phyloP scores from a whole-genome alignment of 2,888 invertebrate genomes.

The Andrena bicolor region DNA sequence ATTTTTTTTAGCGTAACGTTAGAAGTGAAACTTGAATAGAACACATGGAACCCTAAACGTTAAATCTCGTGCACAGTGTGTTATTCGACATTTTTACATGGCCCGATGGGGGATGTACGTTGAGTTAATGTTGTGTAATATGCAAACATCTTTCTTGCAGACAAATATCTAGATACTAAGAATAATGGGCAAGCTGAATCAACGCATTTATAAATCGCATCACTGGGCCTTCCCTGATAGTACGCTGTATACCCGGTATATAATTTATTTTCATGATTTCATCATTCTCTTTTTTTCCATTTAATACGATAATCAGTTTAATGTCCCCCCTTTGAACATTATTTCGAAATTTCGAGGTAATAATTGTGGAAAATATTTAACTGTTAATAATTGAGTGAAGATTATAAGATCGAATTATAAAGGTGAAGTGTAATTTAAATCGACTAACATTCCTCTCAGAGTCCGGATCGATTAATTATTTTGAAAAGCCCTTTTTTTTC shows the following conservation, averaged over 20 bases:
- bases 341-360: background rate
- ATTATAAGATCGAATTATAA: background rate
- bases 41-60: background rate
- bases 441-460: too few species aligned
- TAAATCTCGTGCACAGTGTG: conserved; percentile 23
- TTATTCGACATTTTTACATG: conserved; percentile 33
- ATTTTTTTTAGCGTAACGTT: background rate
- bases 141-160: conserved; percentile 83
- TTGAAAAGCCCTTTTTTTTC: background rate
- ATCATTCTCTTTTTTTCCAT: conserved; percentile 66
- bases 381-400: background rate
- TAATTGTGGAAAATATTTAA: background rate
- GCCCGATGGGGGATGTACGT: conserved; percentile 57
- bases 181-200: conserved; percentile 84
- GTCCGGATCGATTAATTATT: background rate
- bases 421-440: background rate
- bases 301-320: conserved; percentile 78
- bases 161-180: conserved; percentile 84
- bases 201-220: conserved; percentile 83
- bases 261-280: conserved; percentile 82
- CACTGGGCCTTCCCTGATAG: conserved; percentile 82
- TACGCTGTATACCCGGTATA: conserved; percentile 83
- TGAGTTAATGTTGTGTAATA: conserved; percentile 69
- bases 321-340: conserved; percentile 45
- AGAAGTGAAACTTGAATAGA: background rate